A percentile compares a stretch with the other conserved stretches of the same genome.
phyloP scores from a whole-genome alignment of 2,888 invertebrate genomes.

The Cylloceria caligata region DNA sequence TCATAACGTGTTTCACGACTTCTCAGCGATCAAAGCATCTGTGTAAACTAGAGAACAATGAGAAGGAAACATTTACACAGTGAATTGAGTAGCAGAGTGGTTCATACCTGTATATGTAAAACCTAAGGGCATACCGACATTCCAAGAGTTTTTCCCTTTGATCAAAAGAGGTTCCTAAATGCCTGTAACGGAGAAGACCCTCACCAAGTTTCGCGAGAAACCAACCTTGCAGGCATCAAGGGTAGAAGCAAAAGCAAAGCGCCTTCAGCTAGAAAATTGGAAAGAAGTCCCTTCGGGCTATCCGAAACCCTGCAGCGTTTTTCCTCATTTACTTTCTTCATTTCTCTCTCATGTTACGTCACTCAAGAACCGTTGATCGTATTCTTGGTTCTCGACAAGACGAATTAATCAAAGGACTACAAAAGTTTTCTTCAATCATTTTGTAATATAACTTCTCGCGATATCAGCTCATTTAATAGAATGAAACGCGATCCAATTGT shows the following conservation, averaged over 20 bases:
- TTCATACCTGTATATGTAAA: not conserved
- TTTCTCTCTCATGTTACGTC: conserved; percentile 9
- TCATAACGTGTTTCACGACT: not conserved
- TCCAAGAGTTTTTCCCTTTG: conserved; percentile 28
- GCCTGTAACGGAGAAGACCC: conserved; percentile 16
- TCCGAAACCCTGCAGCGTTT: conserved; percentile 43
- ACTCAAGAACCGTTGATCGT: not conserved
- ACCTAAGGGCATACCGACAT: not conserved
- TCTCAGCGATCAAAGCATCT: not conserved
- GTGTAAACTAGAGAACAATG: not conserved
- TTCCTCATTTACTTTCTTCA: conserved; percentile 31
- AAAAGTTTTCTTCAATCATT: conserved; percentile 45
- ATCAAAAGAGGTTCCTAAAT: conserved; percentile 44
- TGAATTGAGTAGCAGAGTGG: not conserved
- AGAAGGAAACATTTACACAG: not conserved
- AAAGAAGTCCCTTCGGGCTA: conserved; percentile 50
- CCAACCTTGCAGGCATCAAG: conserved; percentile 30
- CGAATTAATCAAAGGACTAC: not conserved
- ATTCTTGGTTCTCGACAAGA: conserved; percentile 9
- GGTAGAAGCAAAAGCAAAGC: conserved; percentile 25
- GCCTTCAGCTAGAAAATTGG: conserved; percentile 53
- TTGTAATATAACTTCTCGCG: conserved; percentile 12
- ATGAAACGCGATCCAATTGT: not conserved
- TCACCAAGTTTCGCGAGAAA: conserved; percentile 39
- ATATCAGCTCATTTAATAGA: not conserved